Conservation (phyloP, 2,113 vertebrate genomes). For the Tragelaphus buxtoni region DNA sequence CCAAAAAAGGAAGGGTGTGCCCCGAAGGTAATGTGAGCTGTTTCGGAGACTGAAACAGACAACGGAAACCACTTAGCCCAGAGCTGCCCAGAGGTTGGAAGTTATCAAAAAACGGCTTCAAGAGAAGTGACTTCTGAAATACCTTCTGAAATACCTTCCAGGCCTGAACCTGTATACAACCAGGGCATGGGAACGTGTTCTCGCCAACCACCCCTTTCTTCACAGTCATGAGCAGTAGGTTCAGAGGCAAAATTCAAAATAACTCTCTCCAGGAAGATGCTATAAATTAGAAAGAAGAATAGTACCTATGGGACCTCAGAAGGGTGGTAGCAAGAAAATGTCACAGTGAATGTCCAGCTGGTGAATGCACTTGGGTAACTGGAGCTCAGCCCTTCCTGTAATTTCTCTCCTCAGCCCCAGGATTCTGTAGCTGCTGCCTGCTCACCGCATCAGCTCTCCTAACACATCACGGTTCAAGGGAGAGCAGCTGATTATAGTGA, state of each 20-base stretch:
- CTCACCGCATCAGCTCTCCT: background rate
- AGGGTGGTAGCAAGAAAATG: accelerated
- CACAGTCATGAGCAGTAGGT: background rate
- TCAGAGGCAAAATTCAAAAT: background rate
- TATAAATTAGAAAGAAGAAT: background rate
- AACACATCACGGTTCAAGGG: background rate
- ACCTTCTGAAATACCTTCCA: too few species aligned
- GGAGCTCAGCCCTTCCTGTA: background rate
- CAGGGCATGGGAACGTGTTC: accelerated
- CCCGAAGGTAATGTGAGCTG: background rate
- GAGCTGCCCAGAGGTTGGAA: background rate
- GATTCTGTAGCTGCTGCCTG: accelerated
- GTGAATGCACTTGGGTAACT: background rate
- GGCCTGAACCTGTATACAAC: too few species aligned
- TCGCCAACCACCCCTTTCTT: background rate
- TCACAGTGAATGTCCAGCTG: accelerated
- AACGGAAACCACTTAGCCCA: background rate
- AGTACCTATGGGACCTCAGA: background rate
- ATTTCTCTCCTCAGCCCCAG: background rate
- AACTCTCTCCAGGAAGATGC: background rate
- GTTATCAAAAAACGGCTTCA: accelerated
- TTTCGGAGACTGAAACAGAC: background rate
- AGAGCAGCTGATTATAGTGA: background rate
- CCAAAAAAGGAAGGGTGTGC: background rate
- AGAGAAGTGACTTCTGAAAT: accelerated